Percentiles rank a stretch among this genome's conserved stretches.
Conservation (phyloP, 2,113 vertebrate genomes). For the Zosterops borbonicus region DNA sequence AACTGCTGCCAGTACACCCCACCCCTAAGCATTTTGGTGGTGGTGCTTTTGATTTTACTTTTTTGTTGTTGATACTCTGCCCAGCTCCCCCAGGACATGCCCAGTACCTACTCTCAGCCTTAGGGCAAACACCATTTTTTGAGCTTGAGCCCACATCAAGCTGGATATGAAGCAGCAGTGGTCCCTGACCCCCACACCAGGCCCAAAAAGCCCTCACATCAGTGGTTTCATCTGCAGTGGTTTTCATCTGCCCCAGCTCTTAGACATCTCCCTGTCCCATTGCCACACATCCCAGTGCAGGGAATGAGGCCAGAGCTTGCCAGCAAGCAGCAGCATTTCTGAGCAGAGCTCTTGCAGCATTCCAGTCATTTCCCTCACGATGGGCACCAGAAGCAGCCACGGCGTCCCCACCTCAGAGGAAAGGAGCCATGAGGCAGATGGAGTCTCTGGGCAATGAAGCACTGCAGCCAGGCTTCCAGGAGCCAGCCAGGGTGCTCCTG, state of each 20-base stretch:
- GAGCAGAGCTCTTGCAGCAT: conserved; percentile 32
- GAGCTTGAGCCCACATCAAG: not conserved
- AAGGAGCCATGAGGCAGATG: not conserved
- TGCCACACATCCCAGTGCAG: accelerated
- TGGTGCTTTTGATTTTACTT: not conserved
- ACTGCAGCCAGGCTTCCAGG: not conserved
- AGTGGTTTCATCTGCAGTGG: not conserved
- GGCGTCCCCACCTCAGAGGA: not conserved
- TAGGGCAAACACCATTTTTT: not conserved
- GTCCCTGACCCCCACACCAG: not conserved
- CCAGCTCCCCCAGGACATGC: accelerated
- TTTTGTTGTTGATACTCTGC: too few relatives aligned
- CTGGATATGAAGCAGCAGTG: not conserved
- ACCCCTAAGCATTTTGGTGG: not conserved
- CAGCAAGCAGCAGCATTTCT: conserved; percentile 27
- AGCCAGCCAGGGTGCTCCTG: not conserved
- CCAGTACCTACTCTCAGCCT: not conserved
- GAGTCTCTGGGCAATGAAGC: not conserved
- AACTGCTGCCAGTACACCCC: not conserved
- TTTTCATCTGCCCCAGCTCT: not conserved
- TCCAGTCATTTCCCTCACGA: not conserved
- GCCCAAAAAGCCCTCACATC: not conserved
- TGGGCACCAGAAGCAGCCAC: not conserved
- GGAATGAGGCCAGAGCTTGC: not conserved
- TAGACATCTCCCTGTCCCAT: not conserved